A percentile compares a stretch with the other conserved stretches of the same genome.
phyloP scores from a whole-genome alignment of 2,888 invertebrate genomes.

The Stenurella melanura region DNA sequence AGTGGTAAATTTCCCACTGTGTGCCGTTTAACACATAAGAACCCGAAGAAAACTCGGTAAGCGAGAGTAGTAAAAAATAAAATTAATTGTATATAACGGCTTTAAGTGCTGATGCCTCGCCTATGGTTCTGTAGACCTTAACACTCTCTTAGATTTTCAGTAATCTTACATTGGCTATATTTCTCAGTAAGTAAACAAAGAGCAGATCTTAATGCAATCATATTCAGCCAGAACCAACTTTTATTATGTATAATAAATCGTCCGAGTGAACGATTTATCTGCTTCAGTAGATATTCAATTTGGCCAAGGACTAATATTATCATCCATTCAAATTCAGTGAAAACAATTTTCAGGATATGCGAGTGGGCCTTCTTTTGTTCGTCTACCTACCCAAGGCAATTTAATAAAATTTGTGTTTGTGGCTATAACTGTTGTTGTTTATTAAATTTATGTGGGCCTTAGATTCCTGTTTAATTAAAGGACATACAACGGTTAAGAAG shows the following conservation, averaged over 20 bases:
- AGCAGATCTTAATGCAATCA: neutral
- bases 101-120: no score
- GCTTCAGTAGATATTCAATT: conserved; percentile 22
- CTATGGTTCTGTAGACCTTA: no score
- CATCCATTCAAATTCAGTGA: conserved; percentile 33
- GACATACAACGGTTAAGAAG: neutral
- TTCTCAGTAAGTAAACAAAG: no score
- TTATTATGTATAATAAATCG: conserved; percentile 21
- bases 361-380: conserved; percentile 15
- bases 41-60: no score
- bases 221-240: neutral
- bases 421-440: conserved; percentile 1
- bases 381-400: neutral
- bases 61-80: no score
- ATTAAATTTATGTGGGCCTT: neutral
- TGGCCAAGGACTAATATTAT: conserved; percentile 12
- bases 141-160: no score
- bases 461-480: conserved; percentile 8
- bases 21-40: no score
- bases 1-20: no score
- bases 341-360: conserved; percentile 28
- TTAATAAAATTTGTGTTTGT: conserved; percentile 27
- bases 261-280: conserved; percentile 25
- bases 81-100: no score
- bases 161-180: no score